Base-by-base conservation (phyloP, 2,888 invertebrate genomes). In the Nomada goodeniana region DNA sequence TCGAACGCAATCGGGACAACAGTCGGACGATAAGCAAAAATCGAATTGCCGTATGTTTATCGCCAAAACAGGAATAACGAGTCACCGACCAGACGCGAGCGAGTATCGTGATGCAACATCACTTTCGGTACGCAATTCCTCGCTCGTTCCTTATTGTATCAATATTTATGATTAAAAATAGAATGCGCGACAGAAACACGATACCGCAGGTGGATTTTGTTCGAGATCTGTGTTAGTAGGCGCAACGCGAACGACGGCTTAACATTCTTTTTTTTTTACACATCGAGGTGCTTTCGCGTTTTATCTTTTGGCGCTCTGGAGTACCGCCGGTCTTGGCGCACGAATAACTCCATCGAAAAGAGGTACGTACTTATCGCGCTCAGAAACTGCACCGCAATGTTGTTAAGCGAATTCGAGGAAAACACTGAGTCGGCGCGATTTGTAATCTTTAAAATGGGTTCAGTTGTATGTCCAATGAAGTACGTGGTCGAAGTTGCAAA, bases 371-470 rank as follows among this genome's bases (percentile, higher is more conserved):
- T 85, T 87, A 86, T 87, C 87, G 57, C 65, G 23, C 13, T 52
- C 61, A 67, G 42, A 84, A 87, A 84, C 78, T 60, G 59, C 76
- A 64, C 23, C 65, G 76, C 64, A 76, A 69, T 47, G 76, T 74
- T 29, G 71, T 69, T 52, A 11, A n/a, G 36, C 36, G 68, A 29
- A 67, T 87, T 88, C 88, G 50, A 15, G 69, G 81, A 85, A 87
- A 76, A 29, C 26, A 26, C 81, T 83, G 88, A 87, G 60, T 83
- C 79, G 80, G 10, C 15, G 18, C n/a, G 42, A n/a, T 42, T n/a
- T 53, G 81, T 81, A 81, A 85, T 85, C 79, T 68, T 73, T n/a
- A 60, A 52, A 77, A 70, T 55, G 52, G 67, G 73, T 76, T 87
- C 71, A 76, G 57, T 59, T 76, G 60, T 63, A 79, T 69, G 74